These are phyloP conservation scores for Labia minor DNA, from an alignment of 2,888 invertebrate genomes.

Conservation along the genomic window DNA sequence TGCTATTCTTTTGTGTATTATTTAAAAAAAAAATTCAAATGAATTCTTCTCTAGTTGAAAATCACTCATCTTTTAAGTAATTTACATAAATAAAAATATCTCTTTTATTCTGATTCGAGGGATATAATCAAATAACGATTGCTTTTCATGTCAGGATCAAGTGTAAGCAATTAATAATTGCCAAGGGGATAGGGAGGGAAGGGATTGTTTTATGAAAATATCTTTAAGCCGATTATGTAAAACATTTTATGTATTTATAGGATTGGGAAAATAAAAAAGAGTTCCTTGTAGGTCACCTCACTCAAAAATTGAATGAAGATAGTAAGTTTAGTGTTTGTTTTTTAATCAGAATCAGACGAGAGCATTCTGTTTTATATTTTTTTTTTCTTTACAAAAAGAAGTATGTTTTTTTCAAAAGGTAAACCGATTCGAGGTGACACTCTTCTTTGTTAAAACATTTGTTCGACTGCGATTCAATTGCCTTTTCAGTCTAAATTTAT, in stretches of 20 bases:
- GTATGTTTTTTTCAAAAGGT: no score
- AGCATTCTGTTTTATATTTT: neutral
- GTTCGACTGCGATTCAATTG: neutral
- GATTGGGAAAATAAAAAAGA: neutral
- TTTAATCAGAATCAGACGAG: neutral
- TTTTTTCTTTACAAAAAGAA: no score
- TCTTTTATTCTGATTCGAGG: neutral
- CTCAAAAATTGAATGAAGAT: neutral
- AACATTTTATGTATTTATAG: neutral
- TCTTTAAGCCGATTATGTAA: slow-evolving; percentile 13
- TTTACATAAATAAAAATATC: slow-evolving; percentile 6
- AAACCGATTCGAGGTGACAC: neutral
- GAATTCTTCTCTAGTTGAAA: neutral
- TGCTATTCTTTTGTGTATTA: neutral
- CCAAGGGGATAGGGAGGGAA: neutral
- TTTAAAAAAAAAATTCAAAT: neutral
- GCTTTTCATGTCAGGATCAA: neutral
- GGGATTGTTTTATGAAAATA: neutral
- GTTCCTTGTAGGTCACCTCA: neutral
- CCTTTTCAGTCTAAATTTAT: slow-evolving; percentile 2
- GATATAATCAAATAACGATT: neutral
- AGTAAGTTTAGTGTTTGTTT: neutral
- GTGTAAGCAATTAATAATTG: neutral
- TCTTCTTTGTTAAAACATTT: slow-evolving; percentile 3
- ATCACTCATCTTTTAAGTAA: neutral